A percentile compares a stretch with the other conserved stretches of the same genome.
Conservation (phyloP, 2,888 invertebrate genomes). For the Pterostichus madidus region DNA sequence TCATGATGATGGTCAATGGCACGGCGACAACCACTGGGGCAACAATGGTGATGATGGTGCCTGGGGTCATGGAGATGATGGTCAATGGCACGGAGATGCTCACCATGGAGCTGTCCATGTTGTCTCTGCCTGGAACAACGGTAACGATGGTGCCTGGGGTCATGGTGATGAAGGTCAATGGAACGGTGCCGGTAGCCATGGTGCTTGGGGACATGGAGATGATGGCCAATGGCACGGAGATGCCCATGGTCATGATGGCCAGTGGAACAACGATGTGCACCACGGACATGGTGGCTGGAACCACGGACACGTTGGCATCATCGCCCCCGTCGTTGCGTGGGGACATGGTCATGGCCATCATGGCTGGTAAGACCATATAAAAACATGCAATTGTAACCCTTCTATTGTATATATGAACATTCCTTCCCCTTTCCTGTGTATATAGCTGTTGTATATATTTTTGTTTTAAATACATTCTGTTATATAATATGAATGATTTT, state of each 20-base stretch:
- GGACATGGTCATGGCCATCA: slow-evolving; percentile 42
- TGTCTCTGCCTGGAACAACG: neutral
- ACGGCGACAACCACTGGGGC: neutral
- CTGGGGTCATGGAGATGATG: slow-evolving; percentile 29
- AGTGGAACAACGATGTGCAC: slow-evolving; percentile 14
- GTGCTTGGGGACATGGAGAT: too few relatives aligned
- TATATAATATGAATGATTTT: neutral
- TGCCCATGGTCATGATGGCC: neutral
- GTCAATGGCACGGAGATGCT: neutral
- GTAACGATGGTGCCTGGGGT: neutral
- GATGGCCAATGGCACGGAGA: slow-evolving; percentile 2
- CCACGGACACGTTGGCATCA: slow-evolving; percentile 11
- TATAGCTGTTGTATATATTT: slow-evolving; percentile 28
- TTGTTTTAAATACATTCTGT: slow-evolving; percentile 2
- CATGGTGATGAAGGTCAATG: slow-evolving; percentile 10
- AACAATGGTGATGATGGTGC: neutral
- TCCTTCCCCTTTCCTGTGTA: neutral
- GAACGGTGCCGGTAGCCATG: too few relatives aligned
- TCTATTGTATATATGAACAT: slow-evolving; percentile 5
- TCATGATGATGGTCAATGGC: slow-evolving; percentile 5
- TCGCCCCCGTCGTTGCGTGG: slow-evolving; percentile 23
- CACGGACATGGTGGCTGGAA: neutral
- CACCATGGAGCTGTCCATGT: too few relatives aligned
- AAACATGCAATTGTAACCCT: neutral
- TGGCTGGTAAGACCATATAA: slow-evolving; percentile 40